Percentiles rank a stretch among this genome's conserved stretches.
Evolutionary conservation across 92 coral and sea anemone species (phyloP).

Genomic region (Phenganax marumi): DNA sequence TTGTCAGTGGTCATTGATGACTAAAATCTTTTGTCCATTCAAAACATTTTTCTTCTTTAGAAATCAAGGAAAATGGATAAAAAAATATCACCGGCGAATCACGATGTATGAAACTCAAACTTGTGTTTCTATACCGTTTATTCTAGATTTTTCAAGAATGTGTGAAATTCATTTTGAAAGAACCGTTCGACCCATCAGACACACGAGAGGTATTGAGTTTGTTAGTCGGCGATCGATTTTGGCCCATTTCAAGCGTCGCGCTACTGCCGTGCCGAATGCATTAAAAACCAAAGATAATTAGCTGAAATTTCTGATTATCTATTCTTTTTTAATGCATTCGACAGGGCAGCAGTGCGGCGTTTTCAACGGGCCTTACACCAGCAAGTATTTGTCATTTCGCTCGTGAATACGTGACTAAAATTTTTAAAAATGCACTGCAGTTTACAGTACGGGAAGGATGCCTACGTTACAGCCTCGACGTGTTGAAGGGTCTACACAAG

Average conservation of each 20-base stretch:
- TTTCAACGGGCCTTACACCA: no score
- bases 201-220: slow-evolving; percentile 67
- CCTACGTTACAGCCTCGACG: slow-evolving; percentile 56
- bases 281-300: no score
- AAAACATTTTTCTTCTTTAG: no score
- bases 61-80: no score
- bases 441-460: slow-evolving; percentile 50
- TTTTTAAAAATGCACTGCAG: slow-evolving; percentile 21
- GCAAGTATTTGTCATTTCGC: not conserved
- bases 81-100: no score
- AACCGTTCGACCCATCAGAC: slow-evolving; percentile 50
- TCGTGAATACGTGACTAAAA: not conserved
- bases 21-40: no score
- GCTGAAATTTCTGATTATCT: no score
- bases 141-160: slow-evolving; percentile 79
- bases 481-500: slow-evolving; percentile 62
- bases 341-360: no score
- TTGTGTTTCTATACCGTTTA: not conserved
- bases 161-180: slow-evolving; percentile 60
- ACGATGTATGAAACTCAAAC: not conserved
- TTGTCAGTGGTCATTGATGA: no score
- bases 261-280: no score
- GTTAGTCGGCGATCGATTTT: no score
- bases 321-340: no score
- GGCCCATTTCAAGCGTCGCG: not conserved